Base-by-base conservation (phyloP, 2,113 vertebrate genomes). In the Sceloporus tristichus region DNA sequence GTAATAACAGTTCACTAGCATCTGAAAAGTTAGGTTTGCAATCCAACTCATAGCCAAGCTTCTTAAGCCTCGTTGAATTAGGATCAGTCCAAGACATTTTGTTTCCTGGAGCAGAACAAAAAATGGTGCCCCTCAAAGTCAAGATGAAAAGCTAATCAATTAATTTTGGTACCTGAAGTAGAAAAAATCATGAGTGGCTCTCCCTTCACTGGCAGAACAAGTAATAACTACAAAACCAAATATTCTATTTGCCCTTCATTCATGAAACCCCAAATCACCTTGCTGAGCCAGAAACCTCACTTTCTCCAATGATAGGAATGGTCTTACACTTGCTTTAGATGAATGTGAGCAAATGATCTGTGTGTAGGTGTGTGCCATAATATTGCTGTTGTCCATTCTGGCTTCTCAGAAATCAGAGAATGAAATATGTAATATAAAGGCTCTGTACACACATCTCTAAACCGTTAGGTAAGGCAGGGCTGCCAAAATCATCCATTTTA, bases 401-500 rank as follows among this genome's bases (percentile, higher is more conserved):
- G 59, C 11, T 23, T 77, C 75, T 77, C 6, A 48, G 2, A 87
- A 90, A 62, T 34, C n/a, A 70, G 0, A 87, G 40, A 76, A 18
- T 88, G 38, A 23, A 85, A 68, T 66, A 79, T 62, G 75, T 5
- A 59, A 91, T 86, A 78, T 10, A 53, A 78, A 34, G 59, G 3
- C 34, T 23, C 2, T 88, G 56, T 38, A 59, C 53, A 29, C 54
- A 84, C 56, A 40, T 56, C 75, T 40, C 76, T 29, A 66, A 77
- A 78, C 27, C 14, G 66, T 65, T 56, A 65, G 56, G 62, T 62
- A 62, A 62, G 18, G 19, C 21, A 42, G 5, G 62, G 6, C 21
- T 42, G 18, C 9, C 10, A 19, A 71, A 34, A 53, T 53, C 11
- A n/a, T 83, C 13, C 13, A 68, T 82, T 66, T 82, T 42, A 11